These are phyloP conservation scores for Momotus momota DNA, from an alignment of 2,797 vertebrate species.

Conservation along the genomic window DNA sequence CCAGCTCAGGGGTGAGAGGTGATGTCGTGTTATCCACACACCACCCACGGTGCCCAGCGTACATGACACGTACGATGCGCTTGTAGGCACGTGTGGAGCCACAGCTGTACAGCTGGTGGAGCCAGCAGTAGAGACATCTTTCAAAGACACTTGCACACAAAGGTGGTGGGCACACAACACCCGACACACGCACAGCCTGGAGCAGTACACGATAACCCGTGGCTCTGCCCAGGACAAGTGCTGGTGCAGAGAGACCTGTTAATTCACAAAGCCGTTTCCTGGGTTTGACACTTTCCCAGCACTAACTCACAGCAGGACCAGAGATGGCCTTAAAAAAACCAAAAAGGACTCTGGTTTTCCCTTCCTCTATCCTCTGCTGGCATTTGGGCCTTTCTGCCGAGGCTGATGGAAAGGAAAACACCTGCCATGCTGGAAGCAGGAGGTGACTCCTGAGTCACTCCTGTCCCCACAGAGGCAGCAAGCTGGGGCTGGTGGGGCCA, in stretches of 20 bases:
- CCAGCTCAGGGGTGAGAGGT: not conserved
- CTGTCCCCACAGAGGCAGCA: fast-evolving
- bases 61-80: fast-evolving
- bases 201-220: fast-evolving
- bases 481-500: fast-evolving
- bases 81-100: fast-evolving
- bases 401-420: not conserved
- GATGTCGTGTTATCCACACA: fast-evolving
- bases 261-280: fast-evolving
- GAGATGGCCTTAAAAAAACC: not conserved
- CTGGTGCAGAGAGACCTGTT: not conserved
- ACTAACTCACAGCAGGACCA: not conserved
- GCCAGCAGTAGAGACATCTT: not conserved
- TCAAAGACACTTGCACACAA: too few relatives aligned
- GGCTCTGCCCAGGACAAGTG: not conserved
- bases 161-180: not conserved
- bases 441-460: not conserved
- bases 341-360: fast-evolving
- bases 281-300: not conserved
- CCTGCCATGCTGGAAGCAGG: not conserved
- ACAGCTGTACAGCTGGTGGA: fast-evolving
- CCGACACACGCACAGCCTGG: not conserved
- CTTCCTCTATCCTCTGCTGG: not conserved
- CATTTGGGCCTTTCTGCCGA: not conserved
- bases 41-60: fast-evolving